phyloP scores from a whole-genome alignment of 1,140 invertebrate species.

The Delia radicum region DNA sequence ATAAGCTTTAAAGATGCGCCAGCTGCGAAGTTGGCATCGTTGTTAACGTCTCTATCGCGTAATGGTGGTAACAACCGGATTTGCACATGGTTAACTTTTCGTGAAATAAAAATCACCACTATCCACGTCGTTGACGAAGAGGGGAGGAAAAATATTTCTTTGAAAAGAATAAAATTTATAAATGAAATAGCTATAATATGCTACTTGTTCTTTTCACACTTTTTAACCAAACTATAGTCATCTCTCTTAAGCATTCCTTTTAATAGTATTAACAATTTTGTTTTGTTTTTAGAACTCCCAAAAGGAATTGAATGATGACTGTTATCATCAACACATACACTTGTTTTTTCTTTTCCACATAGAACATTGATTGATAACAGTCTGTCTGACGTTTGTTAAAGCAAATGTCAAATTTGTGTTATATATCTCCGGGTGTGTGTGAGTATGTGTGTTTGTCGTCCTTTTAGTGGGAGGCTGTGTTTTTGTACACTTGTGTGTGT shows the following conservation, averaged over 20 bases:
- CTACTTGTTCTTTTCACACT: too few species aligned
- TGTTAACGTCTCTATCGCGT: not conserved
- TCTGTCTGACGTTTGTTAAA: not conserved
- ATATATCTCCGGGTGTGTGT: not conserved
- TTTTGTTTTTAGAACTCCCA: not conserved
- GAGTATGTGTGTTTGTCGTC: too few species aligned
- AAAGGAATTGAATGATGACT: not conserved
- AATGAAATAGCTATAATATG: too few species aligned
- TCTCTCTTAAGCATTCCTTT: too few species aligned
- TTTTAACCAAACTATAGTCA: too few species aligned
- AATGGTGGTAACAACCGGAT: slow-evolving; percentile 28
- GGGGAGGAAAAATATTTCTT: not conserved
- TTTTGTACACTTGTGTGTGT: not conserved
- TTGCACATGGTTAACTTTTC: slow-evolving; percentile 6
- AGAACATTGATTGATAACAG: not conserved
- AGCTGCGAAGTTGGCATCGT: not conserved
- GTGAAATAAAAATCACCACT: not conserved
- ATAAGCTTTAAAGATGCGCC: slow-evolving; percentile 37
- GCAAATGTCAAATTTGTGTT: not conserved
- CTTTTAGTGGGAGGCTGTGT: not conserved
- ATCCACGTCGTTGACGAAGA: not conserved
- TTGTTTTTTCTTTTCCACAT: not conserved
- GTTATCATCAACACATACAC: not conserved
- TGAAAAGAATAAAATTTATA: too few species aligned
- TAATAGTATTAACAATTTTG: not conserved